phyloP scores from a whole-genome alignment of 2,113 vertebrate species.

The Petrocephalus microphthalmus region DNA sequence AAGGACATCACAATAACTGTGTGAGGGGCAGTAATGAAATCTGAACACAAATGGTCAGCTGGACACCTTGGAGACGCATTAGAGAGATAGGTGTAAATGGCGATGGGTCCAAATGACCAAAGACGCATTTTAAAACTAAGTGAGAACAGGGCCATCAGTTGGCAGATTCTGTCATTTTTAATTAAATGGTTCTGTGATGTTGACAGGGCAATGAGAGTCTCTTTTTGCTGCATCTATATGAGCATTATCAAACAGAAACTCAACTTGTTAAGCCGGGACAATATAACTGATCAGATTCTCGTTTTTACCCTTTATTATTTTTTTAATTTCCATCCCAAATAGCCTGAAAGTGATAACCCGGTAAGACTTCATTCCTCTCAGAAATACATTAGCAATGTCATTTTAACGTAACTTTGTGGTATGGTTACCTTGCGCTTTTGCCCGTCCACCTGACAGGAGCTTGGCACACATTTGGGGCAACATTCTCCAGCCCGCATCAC shows the following conservation, averaged over 20 bases:
- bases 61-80: not conserved
- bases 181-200: not conserved
- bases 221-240: not conserved
- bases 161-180: not conserved
- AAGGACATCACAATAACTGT: not conserved
- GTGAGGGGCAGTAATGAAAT: not conserved
- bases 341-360: not conserved
- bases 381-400: not conserved
- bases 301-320: not conserved
- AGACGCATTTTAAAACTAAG: no score
- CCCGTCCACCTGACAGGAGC: constrained; percentile 69
- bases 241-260: not conserved
- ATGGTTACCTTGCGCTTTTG: constrained; percentile 65
- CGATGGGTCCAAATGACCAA: not conserved
- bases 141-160: not conserved
- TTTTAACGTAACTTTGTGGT: constrained; percentile 1
- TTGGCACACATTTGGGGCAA: constrained; percentile 77
- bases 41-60: not conserved
- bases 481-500: constrained; percentile 73
- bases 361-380: not conserved
- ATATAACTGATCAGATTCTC: not conserved
- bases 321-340: not conserved
- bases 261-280: not conserved
- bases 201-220: not conserved
- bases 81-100: not conserved